Evolutionary conservation across 1,140 invertebrate genomes (phyloP).

Genomic region (Drepana arcuata): DNA sequence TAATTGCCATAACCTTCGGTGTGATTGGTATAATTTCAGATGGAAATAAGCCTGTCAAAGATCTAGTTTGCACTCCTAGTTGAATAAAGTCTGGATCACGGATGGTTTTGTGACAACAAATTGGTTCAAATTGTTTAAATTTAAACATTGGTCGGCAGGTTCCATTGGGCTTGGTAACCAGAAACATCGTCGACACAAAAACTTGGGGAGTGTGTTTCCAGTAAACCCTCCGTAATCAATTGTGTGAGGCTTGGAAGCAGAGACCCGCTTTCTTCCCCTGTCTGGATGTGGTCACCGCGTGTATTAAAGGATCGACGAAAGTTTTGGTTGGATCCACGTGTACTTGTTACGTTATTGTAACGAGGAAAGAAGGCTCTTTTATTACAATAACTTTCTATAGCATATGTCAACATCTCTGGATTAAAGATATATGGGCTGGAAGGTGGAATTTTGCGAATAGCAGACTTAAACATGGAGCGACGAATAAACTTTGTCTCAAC

Average conservation of each 20-base stretch:
- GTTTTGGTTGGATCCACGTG: background rate
- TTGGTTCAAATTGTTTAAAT: too few relatives aligned
- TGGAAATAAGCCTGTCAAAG: constrained; percentile 46
- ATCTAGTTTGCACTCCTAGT: constrained; percentile 15
- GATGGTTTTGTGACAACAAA: constrained; percentile 20
- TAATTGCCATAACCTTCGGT: constrained; percentile 9
- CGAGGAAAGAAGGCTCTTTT: constrained; percentile 3
- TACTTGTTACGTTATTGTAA: too few relatives aligned
- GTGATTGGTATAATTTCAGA: constrained; percentile 8
- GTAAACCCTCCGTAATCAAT: constrained; percentile 11
- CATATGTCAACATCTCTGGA: background rate
- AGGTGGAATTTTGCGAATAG: background rate
- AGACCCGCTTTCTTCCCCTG: too few relatives aligned
- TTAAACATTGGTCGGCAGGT: constrained; percentile 27
- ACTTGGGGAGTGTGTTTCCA: constrained; percentile 23
- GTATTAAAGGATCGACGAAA: background rate
- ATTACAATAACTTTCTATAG: background rate
- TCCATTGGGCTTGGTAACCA: constrained; percentile 18
- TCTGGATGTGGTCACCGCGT: background rate
- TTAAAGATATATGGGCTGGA: background rate
- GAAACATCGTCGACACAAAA: too few relatives aligned
- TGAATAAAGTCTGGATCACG: constrained; percentile 26
- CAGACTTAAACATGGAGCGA: background rate
- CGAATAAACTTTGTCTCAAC: background rate
- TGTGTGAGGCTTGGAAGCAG: too few relatives aligned